Evolutionary conservation across 2,797 vertebrate genomes (phyloP).

Genomic region (Macropus fuliginosus): DNA sequence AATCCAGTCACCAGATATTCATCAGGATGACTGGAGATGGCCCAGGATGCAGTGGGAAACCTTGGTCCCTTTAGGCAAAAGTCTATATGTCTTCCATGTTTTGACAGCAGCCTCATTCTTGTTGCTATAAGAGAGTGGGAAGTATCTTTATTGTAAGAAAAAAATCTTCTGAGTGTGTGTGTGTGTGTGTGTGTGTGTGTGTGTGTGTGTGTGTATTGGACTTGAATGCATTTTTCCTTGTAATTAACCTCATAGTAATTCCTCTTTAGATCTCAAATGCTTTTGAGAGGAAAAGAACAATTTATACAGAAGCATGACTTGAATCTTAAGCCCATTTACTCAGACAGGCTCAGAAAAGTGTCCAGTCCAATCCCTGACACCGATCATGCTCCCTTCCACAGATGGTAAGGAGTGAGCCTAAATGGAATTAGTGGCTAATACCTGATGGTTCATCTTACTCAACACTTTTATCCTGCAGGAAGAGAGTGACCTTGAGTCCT

Average conservation of each 20-base stretch:
- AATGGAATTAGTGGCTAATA: conserved; percentile 45
- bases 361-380: background rate
- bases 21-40: no score
- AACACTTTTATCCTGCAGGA: conserved; percentile 37
- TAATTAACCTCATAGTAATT: background rate
- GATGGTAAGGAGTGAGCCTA: conserved; percentile 15
- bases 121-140: background rate
- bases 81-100: background rate
- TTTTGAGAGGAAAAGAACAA: conserved; percentile 36
- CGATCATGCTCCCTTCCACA: conserved; percentile 23
- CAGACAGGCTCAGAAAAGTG: background rate
- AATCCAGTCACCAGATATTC: no score
- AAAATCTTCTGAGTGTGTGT: background rate
- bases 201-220: background rate
- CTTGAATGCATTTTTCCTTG: background rate
- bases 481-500: conserved; percentile 30
- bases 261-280: background rate
- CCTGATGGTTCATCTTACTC: background rate
- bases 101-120: background rate
- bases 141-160: background rate
- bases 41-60: no score
- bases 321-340: conserved; percentile 2
- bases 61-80: no score
- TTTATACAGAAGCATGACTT: conserved; percentile 46
- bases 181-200: background rate